A percentile compares a stretch with the other conserved stretches of the same genome.
phyloP scores from a whole-genome alignment of 2,888 invertebrate species.

The Leptopterna dolabrata region DNA sequence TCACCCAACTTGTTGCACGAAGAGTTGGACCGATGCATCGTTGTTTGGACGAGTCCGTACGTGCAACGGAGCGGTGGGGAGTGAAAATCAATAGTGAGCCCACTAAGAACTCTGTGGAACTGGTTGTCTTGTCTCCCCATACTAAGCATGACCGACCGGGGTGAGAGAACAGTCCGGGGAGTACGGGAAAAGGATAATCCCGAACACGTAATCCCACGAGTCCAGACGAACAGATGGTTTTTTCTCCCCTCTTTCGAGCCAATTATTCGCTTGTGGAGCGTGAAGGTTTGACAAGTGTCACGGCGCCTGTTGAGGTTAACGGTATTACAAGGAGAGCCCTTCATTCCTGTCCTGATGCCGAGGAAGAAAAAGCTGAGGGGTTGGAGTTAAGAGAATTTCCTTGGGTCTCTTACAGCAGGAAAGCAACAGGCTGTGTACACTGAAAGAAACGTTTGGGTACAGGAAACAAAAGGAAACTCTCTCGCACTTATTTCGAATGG shows the following conservation, averaged over 20 bases:
- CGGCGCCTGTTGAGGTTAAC: neutral
- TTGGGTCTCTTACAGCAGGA: neutral
- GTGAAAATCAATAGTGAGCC: neutral
- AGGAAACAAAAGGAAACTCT: neutral
- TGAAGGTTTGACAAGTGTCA: constrained; percentile 11
- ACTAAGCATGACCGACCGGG: neutral
- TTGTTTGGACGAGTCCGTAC: too few species aligned
- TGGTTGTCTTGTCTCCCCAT: neutral
- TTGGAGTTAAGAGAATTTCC: neutral
- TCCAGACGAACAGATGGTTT: neutral
- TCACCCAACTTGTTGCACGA: too few species aligned
- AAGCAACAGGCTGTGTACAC: neutral
- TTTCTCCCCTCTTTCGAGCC: neutral
- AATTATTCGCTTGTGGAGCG: neutral
- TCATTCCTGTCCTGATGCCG: neutral
- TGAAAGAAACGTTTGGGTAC: neutral
- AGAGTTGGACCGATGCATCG: too few species aligned
- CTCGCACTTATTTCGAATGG: neutral
- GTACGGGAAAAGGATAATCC: neutral
- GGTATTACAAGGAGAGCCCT: neutral
- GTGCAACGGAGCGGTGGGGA: neutral
- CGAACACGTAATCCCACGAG: neutral
- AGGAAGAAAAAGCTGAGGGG: neutral
- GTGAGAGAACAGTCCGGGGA: neutral
- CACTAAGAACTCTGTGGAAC: neutral